Evolutionary conservation across 1,140 invertebrate genomes (phyloP).

Genomic region (Anagrus nilaparvatae): DNA sequence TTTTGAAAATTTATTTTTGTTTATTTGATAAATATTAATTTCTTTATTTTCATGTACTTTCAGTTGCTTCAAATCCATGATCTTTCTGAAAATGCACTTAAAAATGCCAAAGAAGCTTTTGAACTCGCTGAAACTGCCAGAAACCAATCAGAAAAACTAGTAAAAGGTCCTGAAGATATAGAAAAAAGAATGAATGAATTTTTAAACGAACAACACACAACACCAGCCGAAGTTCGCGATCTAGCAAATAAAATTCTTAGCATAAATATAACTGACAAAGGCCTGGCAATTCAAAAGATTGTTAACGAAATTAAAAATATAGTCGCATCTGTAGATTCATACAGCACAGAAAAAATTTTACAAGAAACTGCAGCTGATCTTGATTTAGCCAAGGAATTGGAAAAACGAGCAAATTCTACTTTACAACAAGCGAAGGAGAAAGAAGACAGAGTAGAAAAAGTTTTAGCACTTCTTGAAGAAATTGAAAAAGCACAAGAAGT

Average conservation of each 20-base stretch:
- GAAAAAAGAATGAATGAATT: conserved; percentile 66
- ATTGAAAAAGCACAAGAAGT: conserved; percentile 66
- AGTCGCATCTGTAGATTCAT: conserved; percentile 69
- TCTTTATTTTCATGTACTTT: no score
- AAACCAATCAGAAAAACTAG: conserved; percentile 47
- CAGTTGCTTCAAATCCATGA: no score
- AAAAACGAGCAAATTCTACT: conserved; percentile 62
- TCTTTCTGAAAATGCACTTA: no score
- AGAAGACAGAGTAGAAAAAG: conserved; percentile 29
- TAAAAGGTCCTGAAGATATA: conserved; percentile 44
- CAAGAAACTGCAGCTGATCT: conserved; percentile 73
- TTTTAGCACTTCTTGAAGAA: conserved; percentile 51
- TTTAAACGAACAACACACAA: conserved; percentile 62
- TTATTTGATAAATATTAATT: no score
- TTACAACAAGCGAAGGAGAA: conserved; percentile 49
- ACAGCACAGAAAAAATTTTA: conserved; percentile 85
- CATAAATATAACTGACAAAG: conserved; percentile 55
- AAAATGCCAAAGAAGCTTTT: conserved; percentile 50
- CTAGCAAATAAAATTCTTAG: conserved; percentile 66
- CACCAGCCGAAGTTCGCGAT: conserved; percentile 69
- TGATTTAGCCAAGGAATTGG: conserved; percentile 59
- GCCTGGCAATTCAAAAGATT: conserved; percentile 59
- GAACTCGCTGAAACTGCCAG: conserved; percentile 45
- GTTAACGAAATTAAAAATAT: no score
- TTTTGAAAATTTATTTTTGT: no score